Evolutionary conservation across 1,140 invertebrate species (phyloP), one percentile per base, ranked within the genome.

Genomic region (Brachionus angularis): DNA sequence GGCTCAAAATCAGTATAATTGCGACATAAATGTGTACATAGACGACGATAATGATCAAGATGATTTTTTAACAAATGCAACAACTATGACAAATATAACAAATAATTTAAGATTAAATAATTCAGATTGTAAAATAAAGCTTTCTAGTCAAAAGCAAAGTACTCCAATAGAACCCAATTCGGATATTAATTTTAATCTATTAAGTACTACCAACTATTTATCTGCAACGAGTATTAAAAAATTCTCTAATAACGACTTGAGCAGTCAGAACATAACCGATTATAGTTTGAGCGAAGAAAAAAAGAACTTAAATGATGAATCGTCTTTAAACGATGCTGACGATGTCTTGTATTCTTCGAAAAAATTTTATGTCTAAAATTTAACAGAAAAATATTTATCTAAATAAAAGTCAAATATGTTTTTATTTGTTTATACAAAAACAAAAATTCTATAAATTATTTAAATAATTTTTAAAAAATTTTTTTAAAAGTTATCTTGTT

Each of bases 1-100:
- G 27, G 34, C 39, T 42, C 39, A 27, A 58, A 39, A n/a, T n/a
- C n/a, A n/a, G n/a, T n/a, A n/a, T n/a, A n/a, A n/a, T 5, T 39
- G n/a, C 39, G 53, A 58, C 27, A 36, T 58, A 5, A 39, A 58
- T 58, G 34, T 58, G 34, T 58, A 58, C 25, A 58, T 58, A 36
- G 53, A 58, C 25, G 53, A 58, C 39, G 53, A 58, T 39, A 58
- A 58, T 23, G 53, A 58, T 27, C 34, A 33, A 21, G 53, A 58
- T 23, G 53, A 58, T 23, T 58, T 39, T 58, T 58, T 58, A 36
- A 58, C 53, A 58, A 58, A 58, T 25, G 53, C 53, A n/a, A 58
- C 53, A 18, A 42, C 39, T 14, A 21, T 58, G 1, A 58, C 53
- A 23, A 58, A 31, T 23, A 10, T 23, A 39, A 58, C 53, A n/a